These are phyloP conservation scores for Orthosia gothica DNA, from an alignment of 2,888 invertebrate genomes.

Conservation along the genomic window DNA sequence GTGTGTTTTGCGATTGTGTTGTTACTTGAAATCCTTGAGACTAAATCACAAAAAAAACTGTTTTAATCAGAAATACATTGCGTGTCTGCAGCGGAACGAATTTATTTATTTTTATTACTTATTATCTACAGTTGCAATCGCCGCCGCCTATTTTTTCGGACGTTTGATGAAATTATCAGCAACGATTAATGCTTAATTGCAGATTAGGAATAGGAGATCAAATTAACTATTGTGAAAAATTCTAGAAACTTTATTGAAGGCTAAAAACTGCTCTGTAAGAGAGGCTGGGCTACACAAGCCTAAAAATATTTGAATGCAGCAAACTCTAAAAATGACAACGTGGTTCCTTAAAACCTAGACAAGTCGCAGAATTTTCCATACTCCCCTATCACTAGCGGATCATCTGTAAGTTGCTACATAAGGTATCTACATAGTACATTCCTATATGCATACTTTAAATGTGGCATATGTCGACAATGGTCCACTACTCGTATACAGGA, in stretches of 20 bases:
- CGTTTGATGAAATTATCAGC: conserved; percentile 47
- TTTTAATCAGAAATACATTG: conserved; percentile 42
- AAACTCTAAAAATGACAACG: not conserved
- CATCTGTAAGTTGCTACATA: not conserved
- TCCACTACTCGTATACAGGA: not conserved
- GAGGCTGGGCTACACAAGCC: not conserved
- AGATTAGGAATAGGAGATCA: conserved; percentile 31
- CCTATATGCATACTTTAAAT: not conserved
- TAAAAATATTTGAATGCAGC: not conserved
- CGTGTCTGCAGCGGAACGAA: conserved; percentile 52
- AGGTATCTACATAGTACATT: not conserved
- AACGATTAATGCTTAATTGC: conserved; percentile 37
- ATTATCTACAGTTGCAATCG: conserved; percentile 22
- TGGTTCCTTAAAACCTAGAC: not conserved
- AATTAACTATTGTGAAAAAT: conserved; percentile 31
- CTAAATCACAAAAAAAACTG: conserved; percentile 20
- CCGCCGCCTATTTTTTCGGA: conserved; percentile 29
- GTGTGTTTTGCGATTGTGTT: conserved; percentile 15
- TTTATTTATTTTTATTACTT: conserved; percentile 41
- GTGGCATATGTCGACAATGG: not conserved
- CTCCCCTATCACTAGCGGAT: not conserved
- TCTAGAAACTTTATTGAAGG: conserved; percentile 40
- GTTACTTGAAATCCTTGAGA: conserved; percentile 52
- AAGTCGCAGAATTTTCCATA: not conserved
- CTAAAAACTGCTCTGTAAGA: not conserved